Evolutionary conservation across 2,888 invertebrate species (phyloP), one percentile per base, ranked within the genome.

Genomic region (Hemistola chrysoprasaria): DNA sequence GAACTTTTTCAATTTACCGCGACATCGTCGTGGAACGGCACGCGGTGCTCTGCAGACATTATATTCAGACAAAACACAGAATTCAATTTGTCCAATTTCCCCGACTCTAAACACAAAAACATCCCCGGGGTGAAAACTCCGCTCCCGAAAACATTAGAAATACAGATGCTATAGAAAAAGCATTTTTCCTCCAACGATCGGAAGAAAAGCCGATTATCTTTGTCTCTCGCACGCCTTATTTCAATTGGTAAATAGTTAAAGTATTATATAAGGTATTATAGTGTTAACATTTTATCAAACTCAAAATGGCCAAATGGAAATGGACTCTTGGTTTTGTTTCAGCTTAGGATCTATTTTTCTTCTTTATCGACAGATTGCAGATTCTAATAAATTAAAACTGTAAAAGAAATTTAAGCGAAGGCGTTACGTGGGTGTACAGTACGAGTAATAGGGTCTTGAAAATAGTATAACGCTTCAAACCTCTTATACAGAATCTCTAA

Each of bases 71-170:
- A 66, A 68, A 67, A 63, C 62, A 60, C 52, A 62, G 53, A 66
- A 74, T 72, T 74, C 67, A 65, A 69, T 71, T 68, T 69, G 65
- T 62, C 59, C 62, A 59, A 71, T 68, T 69, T 67, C 59, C 65
- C 47, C 51, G 54, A 57, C 59, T 63, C 57, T 64, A 60, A 64
- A 56, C 64, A 64, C 54, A 68, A 71, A 68, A 66, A 71, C 62
- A 65, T 68, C 66, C 65, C 66, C 26, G 46, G 65, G 61, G 67
- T 56, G 52, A 58, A 65, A 68, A 67, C 56, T 59, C 55, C 53
- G 51, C 49, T 53, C 51, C 56, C 56, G 44, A 61, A 65, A 73
- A 69, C 65, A 64, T 69, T 68, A 69, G 59, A 65, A 65, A 66
- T 51, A 65, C 64, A 33, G 31, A 33, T 44, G 39, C 55, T 51